phyloP scores from a whole-genome alignment of 1,140 invertebrate genomes.

The Papilio helenus region DNA sequence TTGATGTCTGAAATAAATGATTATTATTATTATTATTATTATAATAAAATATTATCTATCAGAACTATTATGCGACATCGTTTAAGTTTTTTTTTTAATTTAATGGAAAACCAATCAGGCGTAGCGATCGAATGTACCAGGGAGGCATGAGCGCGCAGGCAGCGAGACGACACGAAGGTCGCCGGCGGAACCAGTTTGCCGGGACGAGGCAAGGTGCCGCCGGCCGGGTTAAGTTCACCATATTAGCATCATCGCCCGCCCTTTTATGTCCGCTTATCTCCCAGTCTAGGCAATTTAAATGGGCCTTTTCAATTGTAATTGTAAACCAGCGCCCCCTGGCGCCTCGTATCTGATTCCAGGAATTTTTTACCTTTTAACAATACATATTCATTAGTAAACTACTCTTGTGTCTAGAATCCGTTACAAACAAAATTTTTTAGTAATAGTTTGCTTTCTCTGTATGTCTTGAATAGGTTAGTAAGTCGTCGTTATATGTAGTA shows the following conservation, averaged over 20 bases:
- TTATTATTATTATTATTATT: too few species aligned
- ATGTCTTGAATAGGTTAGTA: not conserved
- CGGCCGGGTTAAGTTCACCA: conserved; percentile 78
- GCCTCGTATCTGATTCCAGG: not conserved
- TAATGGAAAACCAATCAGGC: conserved; percentile 65
- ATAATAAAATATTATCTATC: too few species aligned
- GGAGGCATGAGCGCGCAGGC: conserved; percentile 63
- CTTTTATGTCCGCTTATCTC: conserved; percentile 78
- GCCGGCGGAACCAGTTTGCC: conserved; percentile 75
- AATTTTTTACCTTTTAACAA: not conserved
- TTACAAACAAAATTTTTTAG: not conserved
- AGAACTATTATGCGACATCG: not conserved
- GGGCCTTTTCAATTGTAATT: conserved; percentile 75
- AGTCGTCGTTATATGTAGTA: not conserved
- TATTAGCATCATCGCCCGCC: conserved; percentile 78
- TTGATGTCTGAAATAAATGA: too few species aligned
- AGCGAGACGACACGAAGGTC: conserved; percentile 73
- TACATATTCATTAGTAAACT: not conserved
- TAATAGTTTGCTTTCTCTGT: not conserved
- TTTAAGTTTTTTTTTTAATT: not conserved
- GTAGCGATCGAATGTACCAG: conserved; percentile 69
- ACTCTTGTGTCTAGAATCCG: not conserved
- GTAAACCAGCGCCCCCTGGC: conserved; percentile 47
- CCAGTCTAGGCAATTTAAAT: conserved; percentile 74
- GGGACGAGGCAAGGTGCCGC: conserved; percentile 77